phyloP scores from a whole-genome alignment of 2,797 vertebrate genomes.

The Lindbergichthys nudifrons region DNA sequence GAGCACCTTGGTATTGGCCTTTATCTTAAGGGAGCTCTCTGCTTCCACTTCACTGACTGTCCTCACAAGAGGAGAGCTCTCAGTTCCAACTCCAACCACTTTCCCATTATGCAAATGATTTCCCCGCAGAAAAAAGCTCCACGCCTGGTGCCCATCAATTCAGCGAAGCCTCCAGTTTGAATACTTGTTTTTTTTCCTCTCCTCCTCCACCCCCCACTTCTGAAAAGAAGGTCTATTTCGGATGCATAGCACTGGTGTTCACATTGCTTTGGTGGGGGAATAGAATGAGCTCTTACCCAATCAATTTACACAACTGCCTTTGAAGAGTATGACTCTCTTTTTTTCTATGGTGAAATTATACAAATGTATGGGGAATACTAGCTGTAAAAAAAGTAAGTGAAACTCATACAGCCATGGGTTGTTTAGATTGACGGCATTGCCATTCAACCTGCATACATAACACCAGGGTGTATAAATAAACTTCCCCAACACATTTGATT shows the following conservation, averaged over 20 bases:
- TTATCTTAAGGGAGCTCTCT: conserved; percentile 70
- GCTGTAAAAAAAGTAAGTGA: conserved; percentile 67
- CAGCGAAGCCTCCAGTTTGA: conserved; percentile 72
- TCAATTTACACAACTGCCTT: conserved; percentile 79
- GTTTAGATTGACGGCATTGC: conserved; percentile 71
- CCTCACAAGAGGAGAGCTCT: conserved; percentile 76
- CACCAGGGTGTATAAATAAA: conserved; percentile 71
- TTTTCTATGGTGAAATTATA: conserved; percentile 76
- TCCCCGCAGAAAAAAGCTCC: conserved; percentile 76
- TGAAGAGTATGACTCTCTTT: conserved; percentile 67
- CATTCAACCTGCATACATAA: conserved; percentile 70
- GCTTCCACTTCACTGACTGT: conserved; percentile 74
- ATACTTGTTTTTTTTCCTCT: conserved; percentile 56
- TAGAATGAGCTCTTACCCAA: conserved; percentile 77
- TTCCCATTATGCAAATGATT: conserved; percentile 85
- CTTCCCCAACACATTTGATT: conserved; percentile 72
- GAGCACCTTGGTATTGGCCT: conserved; percentile 55
- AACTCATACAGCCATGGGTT: conserved; percentile 65
- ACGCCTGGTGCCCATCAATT: conserved; percentile 79
- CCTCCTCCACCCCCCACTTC: conserved; percentile 25
- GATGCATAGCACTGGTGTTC: conserved; percentile 71
- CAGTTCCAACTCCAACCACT: conserved; percentile 77
- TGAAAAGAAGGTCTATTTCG: conserved; percentile 80
- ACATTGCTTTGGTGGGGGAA: conserved; percentile 68
- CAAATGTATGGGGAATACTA: conserved; percentile 74